These are phyloP conservation scores for Archaeoteleia sp. DNA, from an alignment of 2,888 invertebrate species.

Conservation along the genomic window DNA sequence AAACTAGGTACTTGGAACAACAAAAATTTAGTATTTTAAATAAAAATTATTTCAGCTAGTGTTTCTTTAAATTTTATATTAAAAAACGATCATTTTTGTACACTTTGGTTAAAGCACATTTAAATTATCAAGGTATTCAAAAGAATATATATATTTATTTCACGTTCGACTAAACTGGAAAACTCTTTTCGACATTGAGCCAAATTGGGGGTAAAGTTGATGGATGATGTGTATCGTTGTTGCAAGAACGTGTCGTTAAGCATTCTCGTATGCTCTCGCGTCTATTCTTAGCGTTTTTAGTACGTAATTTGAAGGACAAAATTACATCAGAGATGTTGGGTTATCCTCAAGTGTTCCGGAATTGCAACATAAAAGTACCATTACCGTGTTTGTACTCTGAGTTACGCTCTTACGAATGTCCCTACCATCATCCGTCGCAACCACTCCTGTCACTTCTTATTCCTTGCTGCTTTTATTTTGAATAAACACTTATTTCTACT, in stretches of 20 bases:
- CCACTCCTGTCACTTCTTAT: constrained; percentile 19
- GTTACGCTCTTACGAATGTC: constrained; percentile 28
- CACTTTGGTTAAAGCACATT: too few species aligned
- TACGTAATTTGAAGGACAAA: constrained; percentile 34
- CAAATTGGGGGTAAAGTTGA: constrained; percentile 4
- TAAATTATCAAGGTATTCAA: too few species aligned
- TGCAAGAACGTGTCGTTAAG: neutral
- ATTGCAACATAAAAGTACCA: constrained; percentile 39
- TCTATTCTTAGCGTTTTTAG: constrained; percentile 22
- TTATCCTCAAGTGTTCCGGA: constrained; percentile 8
- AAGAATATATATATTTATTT: neutral
- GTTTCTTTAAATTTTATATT: too few species aligned
- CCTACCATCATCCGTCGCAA: constrained; percentile 24
- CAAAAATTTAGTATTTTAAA: too few species aligned
- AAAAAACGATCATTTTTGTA: too few species aligned
- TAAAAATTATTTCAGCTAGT: too few species aligned
- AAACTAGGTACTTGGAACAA: too few species aligned
- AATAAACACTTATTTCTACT: constrained; percentile 16
- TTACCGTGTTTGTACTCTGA: constrained; percentile 29
- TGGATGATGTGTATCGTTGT: constrained; percentile 1
- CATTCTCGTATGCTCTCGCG: constrained; percentile 4
- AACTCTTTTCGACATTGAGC: too few species aligned
- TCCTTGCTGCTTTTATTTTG: constrained; percentile 19
- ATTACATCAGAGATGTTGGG: constrained; percentile 27
- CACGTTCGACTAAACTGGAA: too few species aligned